These are phyloP conservation scores for Eupelmus urozonus DNA, from an alignment of 2,888 invertebrate genomes.

Conservation along the genomic window DNA sequence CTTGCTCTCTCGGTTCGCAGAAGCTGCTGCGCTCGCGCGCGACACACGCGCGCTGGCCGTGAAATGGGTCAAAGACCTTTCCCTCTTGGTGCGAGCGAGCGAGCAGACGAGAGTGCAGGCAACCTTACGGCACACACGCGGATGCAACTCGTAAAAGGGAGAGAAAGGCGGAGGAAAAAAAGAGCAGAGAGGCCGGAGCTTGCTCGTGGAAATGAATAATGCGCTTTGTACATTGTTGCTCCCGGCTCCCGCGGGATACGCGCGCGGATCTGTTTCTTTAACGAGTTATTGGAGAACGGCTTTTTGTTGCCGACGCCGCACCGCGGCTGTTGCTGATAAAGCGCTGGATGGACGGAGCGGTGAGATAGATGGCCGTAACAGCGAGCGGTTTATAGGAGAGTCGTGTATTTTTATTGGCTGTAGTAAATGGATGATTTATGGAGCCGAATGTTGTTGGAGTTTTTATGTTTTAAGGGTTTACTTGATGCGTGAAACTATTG, in stretches of 20 bases:
- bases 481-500: no score
- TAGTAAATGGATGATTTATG: no score
- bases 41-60: slow-evolving; percentile 62
- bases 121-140: slow-evolving; percentile 11
- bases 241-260: no score
- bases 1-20: slow-evolving; percentile 28
- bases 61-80: slow-evolving; percentile 68
- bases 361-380: no score
- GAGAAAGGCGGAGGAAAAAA: slow-evolving; percentile 43
- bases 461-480: no score
- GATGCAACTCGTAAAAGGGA: slow-evolving; percentile 43
- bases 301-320: no score
- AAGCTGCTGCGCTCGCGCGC: slow-evolving; percentile 31
- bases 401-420: neutral
- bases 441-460: no score
- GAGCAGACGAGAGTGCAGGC: neutral
- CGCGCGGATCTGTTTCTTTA: no score
- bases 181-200: neutral
- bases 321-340: no score
- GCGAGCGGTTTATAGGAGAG: no score
- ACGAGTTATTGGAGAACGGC: no score
- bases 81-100: neutral
- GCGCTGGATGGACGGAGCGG: no score
- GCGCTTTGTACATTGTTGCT: slow-evolving; percentile 8
- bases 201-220: slow-evolving; percentile 14